Percentiles rank a stretch among this genome's conserved stretches.
Conservation (phyloP, 2,797 vertebrate genomes). For the Macrochelys suwanniensis region DNA sequence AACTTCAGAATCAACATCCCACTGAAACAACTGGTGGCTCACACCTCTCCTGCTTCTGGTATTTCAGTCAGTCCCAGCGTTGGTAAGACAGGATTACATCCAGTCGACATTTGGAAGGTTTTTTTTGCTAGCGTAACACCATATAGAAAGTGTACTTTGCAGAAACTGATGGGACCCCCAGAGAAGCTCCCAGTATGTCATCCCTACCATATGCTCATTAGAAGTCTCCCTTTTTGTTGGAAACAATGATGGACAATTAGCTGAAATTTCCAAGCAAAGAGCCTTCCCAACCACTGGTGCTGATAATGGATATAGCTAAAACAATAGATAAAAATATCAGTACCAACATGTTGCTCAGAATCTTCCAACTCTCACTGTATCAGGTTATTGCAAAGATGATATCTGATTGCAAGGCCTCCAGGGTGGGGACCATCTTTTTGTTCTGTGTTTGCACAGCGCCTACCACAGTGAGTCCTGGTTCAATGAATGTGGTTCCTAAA, state of each 20-base stretch:
- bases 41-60: neutral
- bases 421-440: no score
- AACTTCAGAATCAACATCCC: neutral
- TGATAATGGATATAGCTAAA: no score
- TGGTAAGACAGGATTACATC: neutral
- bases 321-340: no score
- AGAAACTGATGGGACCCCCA: neutral
- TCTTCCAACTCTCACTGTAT: neutral
- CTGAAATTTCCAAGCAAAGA: neutral
- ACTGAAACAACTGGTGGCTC: neutral
- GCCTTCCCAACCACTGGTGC: neutral
- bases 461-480: no score
- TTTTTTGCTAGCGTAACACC: neutral
- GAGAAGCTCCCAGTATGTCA: neutral
- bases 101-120: neutral
- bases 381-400: neutral
- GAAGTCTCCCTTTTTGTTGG: neutral
- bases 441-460: no score
- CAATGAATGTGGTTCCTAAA: no score
- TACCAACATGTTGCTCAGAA: no score
- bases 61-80: neutral
- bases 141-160: neutral
- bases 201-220: neutral
- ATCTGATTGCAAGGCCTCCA: neutral
- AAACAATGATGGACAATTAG: neutral